phyloP scores from a whole-genome alignment of 2,797 vertebrate genomes.

The Anomalospiza imberbis region DNA sequence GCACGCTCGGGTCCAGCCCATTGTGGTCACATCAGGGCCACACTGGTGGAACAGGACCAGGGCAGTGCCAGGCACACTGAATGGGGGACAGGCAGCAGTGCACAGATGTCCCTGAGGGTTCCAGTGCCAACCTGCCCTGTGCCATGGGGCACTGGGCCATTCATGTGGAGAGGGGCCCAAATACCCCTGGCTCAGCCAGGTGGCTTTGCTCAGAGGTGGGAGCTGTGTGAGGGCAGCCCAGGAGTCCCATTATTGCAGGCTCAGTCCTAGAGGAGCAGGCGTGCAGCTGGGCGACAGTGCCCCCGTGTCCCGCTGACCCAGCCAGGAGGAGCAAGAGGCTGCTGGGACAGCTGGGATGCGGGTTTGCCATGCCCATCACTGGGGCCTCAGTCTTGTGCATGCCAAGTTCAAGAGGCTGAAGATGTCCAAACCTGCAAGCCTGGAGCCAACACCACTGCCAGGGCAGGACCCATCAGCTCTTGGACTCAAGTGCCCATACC shows the following conservation, averaged over 20 bases:
- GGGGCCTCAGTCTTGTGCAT: background rate
- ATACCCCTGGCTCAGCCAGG: background rate
- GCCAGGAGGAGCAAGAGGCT: background rate
- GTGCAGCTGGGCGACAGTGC: background rate
- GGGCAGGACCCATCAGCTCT: background rate
- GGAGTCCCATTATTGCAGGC: background rate
- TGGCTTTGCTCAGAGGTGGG: background rate
- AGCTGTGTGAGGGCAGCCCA: background rate
- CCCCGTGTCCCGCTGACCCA: accelerated
- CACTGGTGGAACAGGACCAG: background rate
- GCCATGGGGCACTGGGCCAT: accelerated
- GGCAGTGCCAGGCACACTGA: background rate
- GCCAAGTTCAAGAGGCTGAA: background rate
- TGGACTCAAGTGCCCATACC: background rate
- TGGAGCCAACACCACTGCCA: background rate
- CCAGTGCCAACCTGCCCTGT: background rate
- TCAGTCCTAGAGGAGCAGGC: background rate
- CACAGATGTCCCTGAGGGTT: accelerated
- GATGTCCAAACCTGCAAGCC: background rate
- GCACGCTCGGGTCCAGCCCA: accelerated
- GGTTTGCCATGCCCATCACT: background rate
- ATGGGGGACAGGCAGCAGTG: background rate
- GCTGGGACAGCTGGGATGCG: accelerated
- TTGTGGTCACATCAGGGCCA: accelerated
- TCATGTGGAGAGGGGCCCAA: background rate